Conservation (phyloP, 2,888 invertebrate genomes). For the Chrysodeixis includens region DNA sequence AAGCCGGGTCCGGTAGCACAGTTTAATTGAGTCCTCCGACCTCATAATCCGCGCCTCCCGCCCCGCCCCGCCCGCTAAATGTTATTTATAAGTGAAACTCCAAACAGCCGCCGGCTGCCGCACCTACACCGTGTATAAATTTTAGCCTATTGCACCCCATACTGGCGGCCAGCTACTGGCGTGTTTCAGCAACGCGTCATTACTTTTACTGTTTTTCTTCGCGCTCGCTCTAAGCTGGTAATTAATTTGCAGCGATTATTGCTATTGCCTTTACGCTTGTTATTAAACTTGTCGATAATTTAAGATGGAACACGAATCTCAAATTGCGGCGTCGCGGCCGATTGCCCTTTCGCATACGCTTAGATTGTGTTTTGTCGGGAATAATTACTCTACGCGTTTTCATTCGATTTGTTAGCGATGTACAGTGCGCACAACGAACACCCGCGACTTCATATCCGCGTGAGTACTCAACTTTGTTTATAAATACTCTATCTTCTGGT, state of each 20-base stretch:
- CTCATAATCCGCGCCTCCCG: conserved; percentile 85
- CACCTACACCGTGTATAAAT: conserved; percentile 74
- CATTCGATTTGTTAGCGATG: conserved; percentile 79
- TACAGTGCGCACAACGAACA: conserved; percentile 73
- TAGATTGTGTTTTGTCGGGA: conserved; percentile 78
- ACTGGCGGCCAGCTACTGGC: conserved; percentile 58
- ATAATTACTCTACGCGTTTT: conserved; percentile 74
- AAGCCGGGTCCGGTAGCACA: conserved; percentile 86
- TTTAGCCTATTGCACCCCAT: conserved; percentile 78
- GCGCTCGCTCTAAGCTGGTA: conserved; percentile 76
- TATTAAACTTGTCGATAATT: conserved; percentile 88
- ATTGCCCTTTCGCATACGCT: conserved; percentile 79
- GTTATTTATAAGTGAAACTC: conserved; percentile 87
- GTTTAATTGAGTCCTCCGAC: conserved; percentile 89
- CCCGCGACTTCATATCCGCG: conserved; percentile 73
- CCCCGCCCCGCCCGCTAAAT: conserved; percentile 84
- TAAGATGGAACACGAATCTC: conserved; percentile 84
- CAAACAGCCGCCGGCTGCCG: conserved; percentile 71
- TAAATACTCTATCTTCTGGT: conserved; percentile 10
- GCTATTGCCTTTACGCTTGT: conserved; percentile 83
- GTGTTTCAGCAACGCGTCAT: conserved; percentile 70
- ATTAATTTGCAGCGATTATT: conserved; percentile 86
- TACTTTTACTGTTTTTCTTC: conserved; percentile 81
- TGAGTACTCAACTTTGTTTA: conserved; percentile 66
- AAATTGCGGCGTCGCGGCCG: conserved; percentile 83